Conservation (phyloP, 1,140 invertebrate species). For the Ceratoteleas bidentatus region DNA sequence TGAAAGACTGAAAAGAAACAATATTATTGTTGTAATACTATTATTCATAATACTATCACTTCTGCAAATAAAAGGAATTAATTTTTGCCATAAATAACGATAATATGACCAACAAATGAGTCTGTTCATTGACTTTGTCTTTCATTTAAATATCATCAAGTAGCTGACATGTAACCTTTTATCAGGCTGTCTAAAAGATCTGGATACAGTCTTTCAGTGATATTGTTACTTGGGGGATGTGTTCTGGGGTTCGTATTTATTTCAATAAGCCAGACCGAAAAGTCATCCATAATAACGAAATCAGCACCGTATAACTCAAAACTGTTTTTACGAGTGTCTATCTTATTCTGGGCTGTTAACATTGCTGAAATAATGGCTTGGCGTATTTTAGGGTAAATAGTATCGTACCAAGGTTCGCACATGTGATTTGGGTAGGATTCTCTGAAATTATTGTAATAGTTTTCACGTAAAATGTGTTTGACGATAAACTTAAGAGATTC, state of each 20-base stretch:
- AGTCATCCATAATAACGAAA: conserved; percentile 93
- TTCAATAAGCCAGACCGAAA: conserved; percentile 94
- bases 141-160: not conserved
- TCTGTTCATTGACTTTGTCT: no score
- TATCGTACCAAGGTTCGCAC: conserved; percentile 83
- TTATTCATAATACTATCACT: not conserved
- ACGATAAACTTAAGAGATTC: no score
- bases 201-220: conserved; percentile 91
- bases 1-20: no score
- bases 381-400: conserved; percentile 93
- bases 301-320: conserved; percentile 97
- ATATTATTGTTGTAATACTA: no score
- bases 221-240: conserved; percentile 87
- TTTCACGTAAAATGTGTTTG: not conserved
- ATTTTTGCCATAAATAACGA: not conserved
- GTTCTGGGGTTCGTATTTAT: conserved; percentile 95
- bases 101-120: not conserved
- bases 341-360: conserved; percentile 88
- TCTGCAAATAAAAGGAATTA: not conserved
- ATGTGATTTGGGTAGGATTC: conserved; percentile 60
- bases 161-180: conserved; percentile 85
- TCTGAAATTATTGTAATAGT: conserved; percentile 15
- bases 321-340: conserved; percentile 88
- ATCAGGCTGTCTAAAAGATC: conserved; percentile 92
- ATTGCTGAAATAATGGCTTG: conserved; percentile 91